phyloP scores from a whole-genome alignment of 2,888 invertebrate species.

The Odontomyia ornata region DNA sequence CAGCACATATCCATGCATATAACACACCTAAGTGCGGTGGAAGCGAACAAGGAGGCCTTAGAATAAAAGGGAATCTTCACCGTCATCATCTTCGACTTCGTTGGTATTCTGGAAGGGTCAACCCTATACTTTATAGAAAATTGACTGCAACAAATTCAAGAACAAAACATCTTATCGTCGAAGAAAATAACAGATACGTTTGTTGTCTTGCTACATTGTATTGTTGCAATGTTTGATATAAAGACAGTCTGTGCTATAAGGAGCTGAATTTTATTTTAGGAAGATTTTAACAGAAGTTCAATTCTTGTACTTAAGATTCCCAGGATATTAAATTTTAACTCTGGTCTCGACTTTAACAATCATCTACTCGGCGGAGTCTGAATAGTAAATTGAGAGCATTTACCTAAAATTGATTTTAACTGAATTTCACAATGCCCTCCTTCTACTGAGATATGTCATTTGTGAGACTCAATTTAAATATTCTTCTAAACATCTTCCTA shows the following conservation, averaged over 20 bases:
- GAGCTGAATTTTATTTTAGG: too few species aligned
- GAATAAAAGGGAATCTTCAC: neutral
- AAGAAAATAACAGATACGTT: neutral
- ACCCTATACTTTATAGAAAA: conserved; percentile 17
- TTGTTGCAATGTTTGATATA: neutral
- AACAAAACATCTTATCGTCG: neutral
- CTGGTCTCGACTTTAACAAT: too few species aligned
- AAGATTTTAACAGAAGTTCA: too few species aligned
- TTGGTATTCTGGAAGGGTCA: neutral
- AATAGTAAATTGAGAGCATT: too few species aligned
- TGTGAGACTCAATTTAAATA: too few species aligned
- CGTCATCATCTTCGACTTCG: neutral
- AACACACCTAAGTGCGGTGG: neutral
- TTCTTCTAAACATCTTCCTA: too few species aligned
- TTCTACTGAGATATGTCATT: too few species aligned
- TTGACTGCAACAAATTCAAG: conserved; percentile 27
- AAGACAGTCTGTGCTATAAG: neutral
- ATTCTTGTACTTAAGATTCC: too few species aligned
- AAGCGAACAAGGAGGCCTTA: neutral
- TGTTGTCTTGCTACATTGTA: conserved; percentile 31
- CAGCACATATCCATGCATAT: neutral
- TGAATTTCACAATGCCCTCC: too few species aligned
- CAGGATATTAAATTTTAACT: too few species aligned
- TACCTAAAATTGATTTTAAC: too few species aligned
- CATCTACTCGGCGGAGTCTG: too few species aligned